Evolutionary conservation across 2,797 vertebrate species (phyloP).

Genomic region (Cyprinodon diabolis): DNA sequence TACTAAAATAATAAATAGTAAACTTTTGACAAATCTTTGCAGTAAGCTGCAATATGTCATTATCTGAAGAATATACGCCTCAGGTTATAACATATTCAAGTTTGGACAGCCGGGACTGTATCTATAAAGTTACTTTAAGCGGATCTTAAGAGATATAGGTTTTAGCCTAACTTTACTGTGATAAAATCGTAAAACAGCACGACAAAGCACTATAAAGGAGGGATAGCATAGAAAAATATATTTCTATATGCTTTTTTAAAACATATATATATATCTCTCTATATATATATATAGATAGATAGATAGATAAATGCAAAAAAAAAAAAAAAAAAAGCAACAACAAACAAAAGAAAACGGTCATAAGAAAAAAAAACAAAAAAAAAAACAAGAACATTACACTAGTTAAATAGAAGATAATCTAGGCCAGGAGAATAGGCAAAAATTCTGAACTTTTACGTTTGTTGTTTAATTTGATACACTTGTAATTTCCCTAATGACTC

Average conservation of each 20-base stretch:
- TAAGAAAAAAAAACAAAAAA: background rate
- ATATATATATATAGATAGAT: too few relatives aligned
- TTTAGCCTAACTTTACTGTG: background rate
- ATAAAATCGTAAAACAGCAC: background rate
- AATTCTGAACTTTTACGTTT: background rate
- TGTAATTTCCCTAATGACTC: too few relatives aligned
- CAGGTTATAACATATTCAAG: too few relatives aligned
- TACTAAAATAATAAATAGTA: background rate
- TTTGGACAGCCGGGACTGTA: background rate
- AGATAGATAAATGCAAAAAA: background rate
- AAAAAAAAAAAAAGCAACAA: background rate
- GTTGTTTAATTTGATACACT: too few relatives aligned
- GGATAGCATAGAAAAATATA: background rate
- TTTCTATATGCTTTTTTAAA: background rate
- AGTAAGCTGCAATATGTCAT: background rate
- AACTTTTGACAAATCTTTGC: fast-evolving
- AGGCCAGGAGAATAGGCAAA: background rate
- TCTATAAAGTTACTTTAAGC: background rate
- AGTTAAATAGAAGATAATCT: background rate
- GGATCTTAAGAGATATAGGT: background rate
- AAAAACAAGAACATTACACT: background rate
- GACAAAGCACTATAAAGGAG: background rate
- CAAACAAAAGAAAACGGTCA: background rate
- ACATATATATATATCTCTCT: background rate
- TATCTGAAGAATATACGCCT: too few relatives aligned